phyloP scores from a whole-genome alignment of 2,797 vertebrate species.

The Linurgus olivaceus region DNA sequence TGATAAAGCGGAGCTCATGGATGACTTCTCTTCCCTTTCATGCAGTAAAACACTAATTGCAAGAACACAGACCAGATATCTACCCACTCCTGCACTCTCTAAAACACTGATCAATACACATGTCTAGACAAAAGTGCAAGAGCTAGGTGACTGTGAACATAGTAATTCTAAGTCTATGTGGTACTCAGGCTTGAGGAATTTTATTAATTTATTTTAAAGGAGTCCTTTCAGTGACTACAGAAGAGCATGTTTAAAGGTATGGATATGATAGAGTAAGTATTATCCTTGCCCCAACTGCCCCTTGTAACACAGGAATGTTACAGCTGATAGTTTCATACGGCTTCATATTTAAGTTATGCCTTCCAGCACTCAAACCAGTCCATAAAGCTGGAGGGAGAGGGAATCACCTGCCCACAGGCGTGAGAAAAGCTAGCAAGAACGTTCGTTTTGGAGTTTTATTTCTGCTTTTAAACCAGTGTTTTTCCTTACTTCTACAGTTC shows the following conservation, averaged over 20 bases:
- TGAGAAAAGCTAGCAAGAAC: not conserved
- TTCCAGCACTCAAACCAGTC: not conserved
- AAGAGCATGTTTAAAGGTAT: not conserved
- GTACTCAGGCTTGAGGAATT: not conserved
- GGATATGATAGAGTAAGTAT: not conserved
- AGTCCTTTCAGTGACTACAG: not conserved
- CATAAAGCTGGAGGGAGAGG: not conserved
- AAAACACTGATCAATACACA: not conserved
- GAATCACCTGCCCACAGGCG: not conserved
- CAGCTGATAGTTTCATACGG: not conserved
- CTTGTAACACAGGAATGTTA: not conserved
- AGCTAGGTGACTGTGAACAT: not conserved
- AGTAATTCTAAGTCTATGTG: not conserved
- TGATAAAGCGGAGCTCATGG: not conserved
- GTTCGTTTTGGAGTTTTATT: not conserved
- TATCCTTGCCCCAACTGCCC: not conserved
- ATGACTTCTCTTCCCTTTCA: not conserved
- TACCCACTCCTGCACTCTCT: not conserved
- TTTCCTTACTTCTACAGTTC: not conserved
- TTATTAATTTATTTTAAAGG: not conserved
- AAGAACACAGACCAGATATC: not conserved
- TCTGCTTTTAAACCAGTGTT: not conserved
- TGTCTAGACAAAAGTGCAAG: not conserved
- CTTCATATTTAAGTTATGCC: not conserved
- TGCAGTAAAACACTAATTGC: not conserved